Evolutionary conservation across 2,797 vertebrate genomes (phyloP), one percentile per base, ranked within the genome.

Genomic region (Babyrousa celebensis): DNA sequence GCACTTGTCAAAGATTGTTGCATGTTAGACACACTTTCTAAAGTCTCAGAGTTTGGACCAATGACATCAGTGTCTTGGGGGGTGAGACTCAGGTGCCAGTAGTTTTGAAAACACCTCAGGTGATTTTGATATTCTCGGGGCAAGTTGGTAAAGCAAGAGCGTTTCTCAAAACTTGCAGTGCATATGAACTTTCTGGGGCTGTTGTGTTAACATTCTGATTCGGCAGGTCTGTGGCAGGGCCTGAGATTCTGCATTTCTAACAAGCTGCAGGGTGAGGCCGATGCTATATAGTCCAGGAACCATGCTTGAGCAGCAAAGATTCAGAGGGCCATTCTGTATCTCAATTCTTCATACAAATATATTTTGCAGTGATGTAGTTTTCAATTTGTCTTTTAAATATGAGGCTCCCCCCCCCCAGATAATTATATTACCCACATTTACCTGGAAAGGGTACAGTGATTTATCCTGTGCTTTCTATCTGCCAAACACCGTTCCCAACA

Each of bases 381-480:
- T 79, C 29, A 80, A 11, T 25, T 86, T 60, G 43, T 65, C 48
- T 80, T 75, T 88, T 85, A 89, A 92, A 67, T 11, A n/a, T 63
- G 60, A 77, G 15, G 5, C 23, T 95, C 79, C 56, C 17, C 67
- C 16, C 52, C 12, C n/a, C 10, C 25, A n/a, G 36, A 63, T 27
- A 63, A 89, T 62, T 63, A 32, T 32, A 52, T 82, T 85, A 11
- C 21, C 10, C 14, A 48, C 32, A 48, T 82, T 88, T 88, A 80
- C 32, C 36, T 63, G 78, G 62, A 93, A 89, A 85, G 32, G 25
- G 40, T 20, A 77, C 21, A 36, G 5, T 36, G 48, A 86, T 67
- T 74, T 29, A 75, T 71, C 25, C 27, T 7, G 15, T 40, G n/a
- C n/a, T 74, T 74, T 85, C 87, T 48, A 21, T 12, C 5, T 68